Evolutionary conservation across 2,888 invertebrate genomes (phyloP), one percentile per base, ranked within the genome.

Genomic region (Trachelus tabidus): DNA sequence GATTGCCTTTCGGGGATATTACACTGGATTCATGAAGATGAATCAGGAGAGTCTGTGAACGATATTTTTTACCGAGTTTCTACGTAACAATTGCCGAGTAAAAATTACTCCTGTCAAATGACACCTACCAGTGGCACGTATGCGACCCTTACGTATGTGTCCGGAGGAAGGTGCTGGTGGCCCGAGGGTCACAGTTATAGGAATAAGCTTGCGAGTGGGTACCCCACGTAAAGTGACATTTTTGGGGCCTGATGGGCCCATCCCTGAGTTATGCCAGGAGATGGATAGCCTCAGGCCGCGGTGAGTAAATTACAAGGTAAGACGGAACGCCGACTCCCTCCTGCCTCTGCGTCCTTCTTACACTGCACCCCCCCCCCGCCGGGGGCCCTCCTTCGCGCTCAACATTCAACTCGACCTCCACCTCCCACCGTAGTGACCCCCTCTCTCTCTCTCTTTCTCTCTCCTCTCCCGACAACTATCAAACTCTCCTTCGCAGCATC

Each of bases 291-390:
- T 82, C 85, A 85, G 89, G 89, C 88, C 84, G 90, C 90, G 90
- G 90, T 90, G 89, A 89, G 90, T 90, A 90, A 90, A 90, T 90
- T 90, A 90, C 90, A 90, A 90, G 90, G 90, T 89, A 90, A 88
- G 87, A 87, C 88, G 88, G 88, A 89, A 88, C 87, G 85, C 87
- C 85, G 86, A 87, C 87, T 86, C 83, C 84, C 85, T 83, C 84
- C 82, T 82, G 81, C 81, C 83, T 79, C 76, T 35, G 34, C 34
- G 34, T 35, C 74, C 74, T 74, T 74, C 31, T 71, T 71, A 9
- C 71, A 31, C 71, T 31, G 71, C 71, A 12, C 30, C 1, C 1
- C n/a, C 30, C 69, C 9, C 71, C 80, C 68, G 68, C 68, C 74
- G 34, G 30, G n/a, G 73, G 76, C 76, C 31, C 76, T 69, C 76